Evolutionary conservation across 2,888 invertebrate genomes (phyloP), one percentile per base, ranked within the genome.

Genomic region (Halictus quadricinctus): DNA sequence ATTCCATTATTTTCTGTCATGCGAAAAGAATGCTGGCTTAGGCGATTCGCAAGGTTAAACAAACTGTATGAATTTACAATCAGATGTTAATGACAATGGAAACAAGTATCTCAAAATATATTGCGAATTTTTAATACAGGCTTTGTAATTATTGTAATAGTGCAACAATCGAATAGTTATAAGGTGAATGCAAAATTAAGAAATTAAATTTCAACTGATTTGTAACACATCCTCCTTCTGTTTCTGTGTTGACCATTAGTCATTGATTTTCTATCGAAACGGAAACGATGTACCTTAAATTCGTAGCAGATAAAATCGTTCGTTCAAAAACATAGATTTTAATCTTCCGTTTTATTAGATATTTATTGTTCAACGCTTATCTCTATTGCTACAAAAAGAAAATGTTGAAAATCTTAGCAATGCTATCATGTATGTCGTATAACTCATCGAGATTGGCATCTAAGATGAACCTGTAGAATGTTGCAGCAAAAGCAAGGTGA

Each of bases 381-480:
- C 13, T 43, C 12, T 70, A 15, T 70, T 12, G 21, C 13, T 43
- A 12, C 1, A 64, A 13, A 43, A 43, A 43, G n/a, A n/a, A 70
- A n/a, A 43, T n/a, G 10, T n/a, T 70, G 13, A 70, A 41, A 70
- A 70, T 70, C 43, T 43, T 43, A 25, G 70, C 21, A 25, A 43
- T 70, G 43, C n/a, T 70, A 60, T 36, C 41, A 1, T 72, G 58
- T 21, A 25, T 25, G 50, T 50, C n/a, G 29, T 36, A n/a, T 60
- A 72, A 78, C 13, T 72, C 41, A 21, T 50, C 43, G 54, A 78
- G 72, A 72, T 58, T 72, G 72, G 29, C 18, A 72, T 72, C 58
- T 72, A 12, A 72, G 48, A 46, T 18, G 79, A 72, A 72, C n/a
- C 58, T 58, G 72, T 79, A 72, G 64, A 77, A 77, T 50, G 41